Percentiles rank a stretch among this genome's conserved stretches.
phyloP scores from a whole-genome alignment of 1,140 invertebrate species.

The Brachystomella parvula region DNA sequence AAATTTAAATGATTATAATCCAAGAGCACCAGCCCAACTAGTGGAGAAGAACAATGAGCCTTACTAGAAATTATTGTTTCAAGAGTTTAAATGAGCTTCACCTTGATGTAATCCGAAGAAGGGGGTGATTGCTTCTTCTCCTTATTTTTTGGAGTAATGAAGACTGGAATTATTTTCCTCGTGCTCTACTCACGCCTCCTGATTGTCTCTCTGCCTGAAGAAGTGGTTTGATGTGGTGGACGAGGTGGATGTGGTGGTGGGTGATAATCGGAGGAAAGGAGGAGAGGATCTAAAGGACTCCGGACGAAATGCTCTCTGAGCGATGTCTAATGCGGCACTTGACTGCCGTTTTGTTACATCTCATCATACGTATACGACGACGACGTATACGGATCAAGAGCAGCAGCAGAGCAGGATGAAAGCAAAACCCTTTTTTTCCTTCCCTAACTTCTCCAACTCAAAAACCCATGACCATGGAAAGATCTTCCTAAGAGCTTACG shows the following conservation, averaged over 20 bases:
- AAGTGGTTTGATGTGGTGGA: background rate
- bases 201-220: too few relatives aligned
- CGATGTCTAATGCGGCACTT: conserved; percentile 7
- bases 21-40: background rate
- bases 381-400: too few relatives aligned
- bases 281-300: background rate
- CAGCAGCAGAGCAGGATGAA: too few relatives aligned
- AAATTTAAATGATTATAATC: background rate
- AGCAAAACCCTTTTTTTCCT: background rate
- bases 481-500: background rate
- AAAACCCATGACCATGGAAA: background rate
- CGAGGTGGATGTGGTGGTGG: background rate
- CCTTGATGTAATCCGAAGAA: background rate
- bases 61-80: background rate
- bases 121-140: background rate
- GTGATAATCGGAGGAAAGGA: background rate
- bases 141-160: background rate
- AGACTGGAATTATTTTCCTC: background rate
- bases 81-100: background rate
- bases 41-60: too few relatives aligned
- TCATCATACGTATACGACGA: too few relatives aligned
- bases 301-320: background rate
- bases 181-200: too few relatives aligned
- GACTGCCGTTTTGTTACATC: background rate
- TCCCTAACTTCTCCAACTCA: background rate